Evolutionary conservation across 2,888 invertebrate genomes (phyloP), one percentile per base, ranked within the genome.

Genomic region (Entomobrya multifasciata): DNA sequence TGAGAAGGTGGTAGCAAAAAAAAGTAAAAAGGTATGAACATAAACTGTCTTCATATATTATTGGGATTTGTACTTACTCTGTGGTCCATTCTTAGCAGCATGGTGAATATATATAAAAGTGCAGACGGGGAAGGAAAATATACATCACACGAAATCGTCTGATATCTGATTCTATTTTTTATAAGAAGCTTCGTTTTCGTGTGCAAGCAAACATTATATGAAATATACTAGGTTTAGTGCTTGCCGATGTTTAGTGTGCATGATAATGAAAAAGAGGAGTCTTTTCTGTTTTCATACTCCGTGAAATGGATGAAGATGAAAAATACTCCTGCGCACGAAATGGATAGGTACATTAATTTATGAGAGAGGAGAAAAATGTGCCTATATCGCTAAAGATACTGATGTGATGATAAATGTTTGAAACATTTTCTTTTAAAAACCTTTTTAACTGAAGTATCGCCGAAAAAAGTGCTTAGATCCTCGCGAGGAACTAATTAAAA

Each of bases 231-330:
- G 86, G 86, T 77, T 87, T 81, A 81, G 82, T 87, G 82, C 67
- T 87, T 87, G 36, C 5, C 8, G 86, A 77, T 87, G 82, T 81
- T 87, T 87, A 77, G 77, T 87, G 86, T 87, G 86, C 81, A 87
- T 87, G 86, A 81, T 82, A 87, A 82, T 72, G 70, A 55, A 77
- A 77, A 25, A 74, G 52, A 77, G 27, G 70, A 70, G 57, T 60
- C 57, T 82, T 85, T 82, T 82, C 82, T 87, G 74, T 80, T 82
- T 67, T 65, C 62, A 76, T 86, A 74, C 81, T 87, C 81, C 86
- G 80, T 87, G 81, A 87, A 87, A 87, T 87, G 82, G 81, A 80
- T 52, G 86, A 67, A 76, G 81, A 87, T 81, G 81, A 82, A 86
- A 83, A 47, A 49, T 77, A 70, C 86, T 87, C 81, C 77, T 87